These are phyloP conservation scores for Sinocyclocheilus anophthalmus DNA, from an alignment of 2,113 vertebrate species.

Conservation along the genomic window DNA sequence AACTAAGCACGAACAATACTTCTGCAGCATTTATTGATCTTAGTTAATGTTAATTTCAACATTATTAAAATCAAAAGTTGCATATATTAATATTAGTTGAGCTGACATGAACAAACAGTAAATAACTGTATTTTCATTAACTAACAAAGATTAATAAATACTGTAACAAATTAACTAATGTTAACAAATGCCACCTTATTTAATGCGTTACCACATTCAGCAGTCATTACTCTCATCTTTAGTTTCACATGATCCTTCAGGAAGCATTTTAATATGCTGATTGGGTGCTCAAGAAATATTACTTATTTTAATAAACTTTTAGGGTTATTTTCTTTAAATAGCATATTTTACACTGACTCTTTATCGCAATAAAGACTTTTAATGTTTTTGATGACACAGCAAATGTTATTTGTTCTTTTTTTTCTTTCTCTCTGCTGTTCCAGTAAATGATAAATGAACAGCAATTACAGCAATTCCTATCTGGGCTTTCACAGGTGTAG, in stretches of 20 bases:
- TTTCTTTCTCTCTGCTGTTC: not conserved
- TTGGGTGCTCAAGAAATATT: not conserved
- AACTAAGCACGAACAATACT: no score
- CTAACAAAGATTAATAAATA: no score
- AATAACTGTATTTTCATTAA: no score
- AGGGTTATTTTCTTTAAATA: not conserved
- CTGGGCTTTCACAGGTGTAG: slow-evolving; percentile 26
- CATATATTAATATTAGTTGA: no score
- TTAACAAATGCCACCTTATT: no score
- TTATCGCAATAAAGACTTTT: not conserved
- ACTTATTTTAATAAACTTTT: not conserved
- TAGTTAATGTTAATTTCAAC: no score
- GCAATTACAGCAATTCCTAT: not conserved
- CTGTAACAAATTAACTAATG: no score
- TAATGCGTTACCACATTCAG: no score
- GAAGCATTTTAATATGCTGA: not conserved
- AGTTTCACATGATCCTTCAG: not conserved
- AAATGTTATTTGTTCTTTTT: not conserved
- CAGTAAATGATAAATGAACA: slow-evolving; percentile 13
- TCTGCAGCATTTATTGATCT: no score
- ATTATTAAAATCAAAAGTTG: no score
- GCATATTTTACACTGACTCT: not conserved
- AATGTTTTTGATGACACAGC: slow-evolving; percentile 1
- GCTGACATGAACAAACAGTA: no score
- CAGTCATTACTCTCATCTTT: not conserved